Evolutionary conservation across 2,113 vertebrate species (phyloP).

Genomic region (Nannospalax galili): DNA sequence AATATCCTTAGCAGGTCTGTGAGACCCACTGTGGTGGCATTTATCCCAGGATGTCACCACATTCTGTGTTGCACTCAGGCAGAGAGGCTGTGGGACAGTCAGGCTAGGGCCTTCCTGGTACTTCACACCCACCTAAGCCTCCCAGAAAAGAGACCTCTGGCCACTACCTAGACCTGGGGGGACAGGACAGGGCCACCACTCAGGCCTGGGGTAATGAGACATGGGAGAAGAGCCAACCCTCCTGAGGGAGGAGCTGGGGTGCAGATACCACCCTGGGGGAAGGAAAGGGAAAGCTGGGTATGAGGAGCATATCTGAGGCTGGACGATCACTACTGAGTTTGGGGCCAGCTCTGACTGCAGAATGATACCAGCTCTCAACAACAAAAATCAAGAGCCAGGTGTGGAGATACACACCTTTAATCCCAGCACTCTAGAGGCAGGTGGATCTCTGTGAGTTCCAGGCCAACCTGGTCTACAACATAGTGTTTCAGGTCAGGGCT

Average conservation of each 20-base stretch:
- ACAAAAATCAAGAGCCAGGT: background rate
- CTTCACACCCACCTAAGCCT: slow-evolving; percentile 67
- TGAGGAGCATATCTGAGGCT: background rate
- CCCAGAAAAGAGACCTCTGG: background rate
- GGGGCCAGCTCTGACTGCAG: background rate
- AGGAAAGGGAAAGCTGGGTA: background rate
- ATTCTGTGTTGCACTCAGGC: slow-evolving; percentile 75
- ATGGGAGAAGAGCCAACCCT: no score
- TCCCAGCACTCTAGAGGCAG: background rate
- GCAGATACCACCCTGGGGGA: no score
- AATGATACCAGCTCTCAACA: background rate
- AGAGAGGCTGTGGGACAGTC: background rate
- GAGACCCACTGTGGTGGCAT: slow-evolving; percentile 85
- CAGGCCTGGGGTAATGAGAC: no score
- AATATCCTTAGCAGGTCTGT: slow-evolving; percentile 89
- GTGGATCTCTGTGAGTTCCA: background rate
- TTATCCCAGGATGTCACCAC: slow-evolving; percentile 79
- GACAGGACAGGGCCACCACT: no score
- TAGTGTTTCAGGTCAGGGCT: background rate
- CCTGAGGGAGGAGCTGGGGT: no score
- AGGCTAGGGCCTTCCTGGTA: slow-evolving; percentile 30
- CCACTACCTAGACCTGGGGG: background rate
- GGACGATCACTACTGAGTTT: background rate
- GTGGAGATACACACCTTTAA: background rate
- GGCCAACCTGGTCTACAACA: no score